These are phyloP conservation scores for Octodon degus DNA, from an alignment of 2,113 vertebrate genomes.

Conservation along the genomic window DNA sequence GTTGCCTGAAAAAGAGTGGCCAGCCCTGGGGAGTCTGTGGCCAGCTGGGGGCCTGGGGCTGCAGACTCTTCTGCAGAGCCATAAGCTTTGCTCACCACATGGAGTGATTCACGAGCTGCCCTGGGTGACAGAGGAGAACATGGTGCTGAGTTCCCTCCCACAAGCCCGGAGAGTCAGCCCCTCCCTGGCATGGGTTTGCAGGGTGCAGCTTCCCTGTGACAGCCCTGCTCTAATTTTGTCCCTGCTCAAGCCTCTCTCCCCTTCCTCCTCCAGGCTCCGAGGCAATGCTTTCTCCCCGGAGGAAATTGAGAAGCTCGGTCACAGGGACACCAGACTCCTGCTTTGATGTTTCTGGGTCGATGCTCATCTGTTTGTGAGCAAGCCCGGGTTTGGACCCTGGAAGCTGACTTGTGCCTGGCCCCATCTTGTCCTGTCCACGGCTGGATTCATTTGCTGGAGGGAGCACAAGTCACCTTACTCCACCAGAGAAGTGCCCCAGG, in stretches of 20 bases:
- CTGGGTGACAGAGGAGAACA: not conserved
- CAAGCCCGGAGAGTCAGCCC: not conserved
- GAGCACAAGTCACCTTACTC: not conserved
- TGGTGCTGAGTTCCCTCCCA: not conserved
- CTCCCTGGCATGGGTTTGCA: not conserved
- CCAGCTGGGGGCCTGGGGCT: not conserved
- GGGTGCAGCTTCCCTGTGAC: not conserved
- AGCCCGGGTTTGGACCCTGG: not conserved
- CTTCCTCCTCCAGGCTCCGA: conserved; percentile 85
- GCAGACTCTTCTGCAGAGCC: not conserved
- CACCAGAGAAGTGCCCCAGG: not conserved
- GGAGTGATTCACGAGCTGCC: not conserved
- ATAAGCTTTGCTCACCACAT: not conserved
- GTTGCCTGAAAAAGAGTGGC: conserved; percentile 55
- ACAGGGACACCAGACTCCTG: conserved; percentile 86
- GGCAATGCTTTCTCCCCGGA: conserved; percentile 88
- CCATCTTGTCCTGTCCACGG: not conserved
- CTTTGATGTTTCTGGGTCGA: conserved; percentile 78
- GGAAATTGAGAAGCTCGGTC: conserved; percentile 84
- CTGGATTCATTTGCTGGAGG: not conserved
- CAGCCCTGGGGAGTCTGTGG: not conserved
- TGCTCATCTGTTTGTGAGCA: not conserved
- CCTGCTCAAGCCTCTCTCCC: not conserved
- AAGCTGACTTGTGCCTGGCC: not conserved
- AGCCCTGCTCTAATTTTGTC: not conserved